These are phyloP conservation scores for Danio jaintianensis DNA, from an alignment of 2,797 vertebrate species.

Conservation along the genomic window DNA sequence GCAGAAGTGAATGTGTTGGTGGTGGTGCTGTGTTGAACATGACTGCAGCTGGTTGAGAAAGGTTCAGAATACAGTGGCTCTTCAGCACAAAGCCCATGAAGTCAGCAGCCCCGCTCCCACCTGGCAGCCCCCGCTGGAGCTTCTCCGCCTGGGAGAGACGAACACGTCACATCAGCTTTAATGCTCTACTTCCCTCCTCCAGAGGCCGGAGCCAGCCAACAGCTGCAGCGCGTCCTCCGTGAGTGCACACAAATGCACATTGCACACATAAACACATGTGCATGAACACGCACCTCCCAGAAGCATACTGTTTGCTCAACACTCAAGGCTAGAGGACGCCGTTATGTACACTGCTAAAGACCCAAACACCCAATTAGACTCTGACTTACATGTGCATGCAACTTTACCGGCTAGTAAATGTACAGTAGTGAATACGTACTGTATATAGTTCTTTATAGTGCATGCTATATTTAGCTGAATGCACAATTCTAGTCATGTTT, in stretches of 20 bases:
- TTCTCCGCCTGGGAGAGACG: constrained; percentile 41
- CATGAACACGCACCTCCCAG: constrained; percentile 42
- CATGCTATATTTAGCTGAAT: not conserved
- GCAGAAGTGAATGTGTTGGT: constrained; percentile 48
- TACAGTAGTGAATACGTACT: not conserved
- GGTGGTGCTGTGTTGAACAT: constrained; percentile 56
- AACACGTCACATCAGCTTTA: constrained; percentile 62
- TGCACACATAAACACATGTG: constrained; percentile 22
- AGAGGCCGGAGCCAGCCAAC: constrained; percentile 61
- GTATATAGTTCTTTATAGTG: not conserved
- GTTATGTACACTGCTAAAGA: constrained; percentile 49
- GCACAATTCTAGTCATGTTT: not conserved
- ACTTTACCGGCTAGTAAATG: constrained; percentile 6
- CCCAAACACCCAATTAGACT: constrained; percentile 31
- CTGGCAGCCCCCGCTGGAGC: constrained; percentile 51
- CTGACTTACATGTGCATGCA: constrained; percentile 12
- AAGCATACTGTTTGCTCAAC: constrained; percentile 45
- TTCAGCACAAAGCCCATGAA: constrained; percentile 55
- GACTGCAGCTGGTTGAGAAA: constrained; percentile 60
- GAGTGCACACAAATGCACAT: constrained; percentile 48
- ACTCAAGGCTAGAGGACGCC: constrained; percentile 47
- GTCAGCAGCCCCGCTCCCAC: constrained; percentile 49
- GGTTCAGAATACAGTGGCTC: constrained; percentile 42
- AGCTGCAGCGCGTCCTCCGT: constrained; percentile 59
- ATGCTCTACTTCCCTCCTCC: constrained; percentile 59